Base-by-base conservation (phyloP, 2,113 vertebrate species). In the Oreotrochilus melanogaster region DNA sequence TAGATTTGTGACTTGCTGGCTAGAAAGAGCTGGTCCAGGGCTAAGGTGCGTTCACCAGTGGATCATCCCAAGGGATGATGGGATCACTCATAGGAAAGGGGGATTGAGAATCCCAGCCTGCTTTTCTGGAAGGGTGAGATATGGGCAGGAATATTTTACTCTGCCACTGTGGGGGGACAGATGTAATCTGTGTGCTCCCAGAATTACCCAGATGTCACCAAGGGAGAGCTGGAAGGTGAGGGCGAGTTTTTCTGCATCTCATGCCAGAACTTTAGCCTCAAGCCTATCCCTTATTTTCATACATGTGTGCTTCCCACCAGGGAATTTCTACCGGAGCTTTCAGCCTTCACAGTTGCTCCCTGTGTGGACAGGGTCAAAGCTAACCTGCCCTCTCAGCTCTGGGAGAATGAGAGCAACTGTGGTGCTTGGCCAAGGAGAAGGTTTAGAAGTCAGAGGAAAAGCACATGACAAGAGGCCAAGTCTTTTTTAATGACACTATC, bases 201-300 rank as follows among this genome's bases (percentile, higher is more conserved):
- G 83, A 25, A 73, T n/a, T 53, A 89, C 83, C 70, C 78, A 79
- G 66, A 11, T 89, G 89, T 86, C 85, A 75, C 67, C 0, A 0
- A 78, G 45, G 73, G 53, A 75, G 65, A 83, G 37, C 80, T 91
- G 76, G 27, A 69, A 88, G 78, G 6, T 31, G 47, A 70, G 56
- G 78, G 91, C 28, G 0, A 88, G 87, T 79, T 94, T 86, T 97
- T 78, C 74, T 96, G 58, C 71, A 6, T 91, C 85, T 89, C 21
- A 5, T 79, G 86, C 87, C 92, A 88, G 81, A 33, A 37, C 31
- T 50, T 85, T n/a, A 75, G 62, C 83, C 39, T 78, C 84, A 43
- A 91, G 84, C 74, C 42, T 61, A 54, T 57, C 54, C 67, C 69
- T 95, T 35, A 89, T 95, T 95, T 95, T 85, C 85, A 66, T 92